A percentile compares a stretch with the other conserved stretches of the same genome.
Evolutionary conservation across 2,113 vertebrate species (phyloP).

Genomic region (Colaptes auratus): DNA sequence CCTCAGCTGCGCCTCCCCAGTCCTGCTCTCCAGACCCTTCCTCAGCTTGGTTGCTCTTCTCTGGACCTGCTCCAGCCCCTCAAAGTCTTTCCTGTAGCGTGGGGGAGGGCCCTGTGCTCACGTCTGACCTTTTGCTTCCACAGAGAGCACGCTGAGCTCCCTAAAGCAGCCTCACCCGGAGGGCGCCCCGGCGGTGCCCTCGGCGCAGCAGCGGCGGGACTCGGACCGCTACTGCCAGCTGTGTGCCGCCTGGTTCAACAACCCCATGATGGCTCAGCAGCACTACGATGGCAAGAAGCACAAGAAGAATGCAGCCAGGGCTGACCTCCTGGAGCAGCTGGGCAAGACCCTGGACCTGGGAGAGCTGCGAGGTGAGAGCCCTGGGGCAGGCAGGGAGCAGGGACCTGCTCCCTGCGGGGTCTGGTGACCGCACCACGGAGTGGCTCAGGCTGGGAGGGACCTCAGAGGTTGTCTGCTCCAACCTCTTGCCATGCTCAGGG

Average conservation of each 20-base stretch:
- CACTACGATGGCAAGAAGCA: slow-evolving; percentile 97
- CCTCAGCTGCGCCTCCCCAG: no score
- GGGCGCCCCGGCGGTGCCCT: slow-evolving; percentile 61
- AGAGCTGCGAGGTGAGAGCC: slow-evolving; percentile 87
- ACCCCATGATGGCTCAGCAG: slow-evolving; percentile 95
- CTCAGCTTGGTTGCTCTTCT: no score
- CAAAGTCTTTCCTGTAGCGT: no score
- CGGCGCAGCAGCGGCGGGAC: slow-evolving; percentile 84
- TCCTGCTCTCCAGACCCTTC: no score
- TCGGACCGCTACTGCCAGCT: slow-evolving; percentile 94
- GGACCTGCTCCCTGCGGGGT: not conserved
- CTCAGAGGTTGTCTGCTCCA: no score
- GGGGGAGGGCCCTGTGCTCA: not conserved
- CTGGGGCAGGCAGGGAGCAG: fast-evolving
- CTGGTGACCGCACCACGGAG: fast-evolving
- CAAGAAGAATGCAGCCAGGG: slow-evolving; percentile 95
- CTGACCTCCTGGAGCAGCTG: slow-evolving; percentile 91
- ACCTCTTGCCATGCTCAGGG: not conserved
- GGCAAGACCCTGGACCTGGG: slow-evolving; percentile 92
- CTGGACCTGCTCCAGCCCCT: no score
- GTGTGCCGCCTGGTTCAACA: slow-evolving; percentile 96
- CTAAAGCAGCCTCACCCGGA: slow-evolving; percentile 79
- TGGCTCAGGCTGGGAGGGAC: no score
- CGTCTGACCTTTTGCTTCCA: not conserved
- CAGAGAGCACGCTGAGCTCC: slow-evolving; percentile 82